Evolutionary conservation across 2,113 vertebrate genomes (phyloP).

Genomic region (Ammodytes marinus): DNA sequence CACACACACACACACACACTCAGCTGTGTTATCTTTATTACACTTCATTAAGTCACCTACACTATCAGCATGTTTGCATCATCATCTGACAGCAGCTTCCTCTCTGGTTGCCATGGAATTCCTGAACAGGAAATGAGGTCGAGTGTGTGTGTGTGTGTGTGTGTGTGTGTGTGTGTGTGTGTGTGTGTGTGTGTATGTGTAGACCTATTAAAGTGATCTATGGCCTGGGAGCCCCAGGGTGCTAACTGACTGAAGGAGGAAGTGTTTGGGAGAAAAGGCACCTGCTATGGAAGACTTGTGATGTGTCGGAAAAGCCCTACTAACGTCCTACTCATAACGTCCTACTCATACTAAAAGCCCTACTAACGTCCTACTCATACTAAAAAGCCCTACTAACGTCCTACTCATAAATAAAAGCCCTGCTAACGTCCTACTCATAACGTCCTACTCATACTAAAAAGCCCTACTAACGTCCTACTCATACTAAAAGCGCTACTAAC

Average conservation of each 20-base stretch:
- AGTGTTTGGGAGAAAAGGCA: too few species aligned
- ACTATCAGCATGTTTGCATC: slow-evolving; percentile 46
- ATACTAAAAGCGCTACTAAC: too few species aligned
- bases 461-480: too few species aligned
- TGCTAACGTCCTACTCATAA: too few species aligned
- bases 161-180: slow-evolving; percentile 22
- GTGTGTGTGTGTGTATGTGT: slow-evolving; percentile 1
- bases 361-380: too few species aligned
- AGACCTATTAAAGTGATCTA: slow-evolving; percentile 42
- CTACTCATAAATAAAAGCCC: too few species aligned
- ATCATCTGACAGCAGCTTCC: slow-evolving; percentile 17
- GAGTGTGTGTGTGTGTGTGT: slow-evolving; percentile 24
- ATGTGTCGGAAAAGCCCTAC: too few species aligned
- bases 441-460: too few species aligned
- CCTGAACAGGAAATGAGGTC: slow-evolving; percentile 13
- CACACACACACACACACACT: not conserved
- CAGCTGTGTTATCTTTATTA: slow-evolving; percentile 7
- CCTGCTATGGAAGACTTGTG: too few species aligned
- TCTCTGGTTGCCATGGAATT: slow-evolving; percentile 45
- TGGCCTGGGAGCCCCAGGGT: not conserved
- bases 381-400: too few species aligned
- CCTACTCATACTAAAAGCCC: too few species aligned
- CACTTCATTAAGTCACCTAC: slow-evolving; percentile 35
- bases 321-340: too few species aligned
- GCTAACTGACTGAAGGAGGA: not conserved